Base-by-base conservation (phyloP, 2,113 vertebrate species). In the Menidia beryllina region DNA sequence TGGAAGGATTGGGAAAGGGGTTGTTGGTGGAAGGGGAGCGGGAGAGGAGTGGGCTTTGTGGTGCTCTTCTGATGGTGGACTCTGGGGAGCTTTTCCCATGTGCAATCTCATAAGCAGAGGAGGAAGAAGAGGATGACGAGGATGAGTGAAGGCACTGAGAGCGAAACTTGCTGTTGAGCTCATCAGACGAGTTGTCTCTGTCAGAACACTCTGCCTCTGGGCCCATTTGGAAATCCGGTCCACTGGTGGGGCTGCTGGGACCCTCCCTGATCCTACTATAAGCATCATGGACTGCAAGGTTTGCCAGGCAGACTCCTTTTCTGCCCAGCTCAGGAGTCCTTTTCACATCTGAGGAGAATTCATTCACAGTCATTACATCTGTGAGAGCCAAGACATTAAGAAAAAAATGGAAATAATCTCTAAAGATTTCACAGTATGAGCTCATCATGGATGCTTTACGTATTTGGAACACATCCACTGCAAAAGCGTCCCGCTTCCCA, bases 141-240 rank as follows among this genome's bases (percentile, higher is more conserved):
- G 94, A 95, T 0, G 93, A 94, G 53, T 92, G 92, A 15, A 94
- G 91, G 17, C 47, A 91, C 75, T 93, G 93, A n/a, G 93, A 94
- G 69, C 71, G 82, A 80, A 95, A 93, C 73, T 92, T 94, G 90
- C 84, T 90, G 88, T 84, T 94, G 65, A 94, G 88, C 53, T 95
- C 93, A 13, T 94, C 93, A 0, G 94, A 95, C 53, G 93, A 93
- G 83, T 45, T 52, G 49, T 91, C 91, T 72, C 85, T 74, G 49
- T 91, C 91, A 1, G 56, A 83, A 55, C 57, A 21, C 7, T 23
- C 70, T 2, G 14, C 13, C 54, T 70, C 75, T 1, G 36, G 1
- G 19, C 19, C 50, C 34, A 24, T n/a, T n/a, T n/a, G n/a, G n/a
- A n/a, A n/a, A n/a, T n/a, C 51, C 25, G 74, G 59, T 49, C 82